Evolutionary conservation across 2,888 invertebrate species (phyloP).

Genomic region (Hipparchia semele): DNA sequence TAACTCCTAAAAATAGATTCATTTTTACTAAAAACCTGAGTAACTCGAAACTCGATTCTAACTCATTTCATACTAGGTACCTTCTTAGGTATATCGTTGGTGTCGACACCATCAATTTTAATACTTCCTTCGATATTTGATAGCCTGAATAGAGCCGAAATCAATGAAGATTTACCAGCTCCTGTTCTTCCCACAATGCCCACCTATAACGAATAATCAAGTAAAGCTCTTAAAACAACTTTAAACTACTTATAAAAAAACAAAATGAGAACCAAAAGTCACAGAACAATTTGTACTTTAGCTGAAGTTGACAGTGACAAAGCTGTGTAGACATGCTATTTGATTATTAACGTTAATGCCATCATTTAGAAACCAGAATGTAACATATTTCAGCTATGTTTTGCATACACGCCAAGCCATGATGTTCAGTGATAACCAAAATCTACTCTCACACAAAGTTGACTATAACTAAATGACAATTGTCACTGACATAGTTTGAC

Average conservation of each 20-base stretch:
- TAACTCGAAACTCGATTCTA: neutral
- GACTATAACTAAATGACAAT: too few species aligned
- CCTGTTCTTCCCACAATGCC: slow-evolving; percentile 93
- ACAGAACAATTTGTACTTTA: neutral
- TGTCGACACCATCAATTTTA: slow-evolving; percentile 87
- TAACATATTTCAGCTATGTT: neutral
- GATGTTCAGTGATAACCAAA: too few species aligned
- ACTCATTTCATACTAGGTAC: slow-evolving; percentile 46
- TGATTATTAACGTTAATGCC: slow-evolving; percentile 3
- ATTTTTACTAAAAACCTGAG: neutral
- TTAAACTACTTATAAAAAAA: neutral
- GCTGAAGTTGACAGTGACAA: slow-evolving; percentile 1
- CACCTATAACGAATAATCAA: slow-evolving; percentile 68
- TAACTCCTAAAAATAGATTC: slow-evolving; percentile 67
- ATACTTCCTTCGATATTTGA: slow-evolving; percentile 87
- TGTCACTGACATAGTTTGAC: too few species aligned
- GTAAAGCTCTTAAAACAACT: neutral
- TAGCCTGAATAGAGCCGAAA: slow-evolving; percentile 90
- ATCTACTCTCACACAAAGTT: too few species aligned
- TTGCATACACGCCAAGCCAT: too few species aligned
- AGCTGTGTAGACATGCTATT: slow-evolving; percentile 14
- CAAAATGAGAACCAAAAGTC: neutral
- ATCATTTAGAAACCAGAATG: neutral
- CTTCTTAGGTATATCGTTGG: slow-evolving; percentile 84
- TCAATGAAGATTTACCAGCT: slow-evolving; percentile 92